Conservation (phyloP, 2,797 vertebrate species). For the Nothura maculosa region DNA sequence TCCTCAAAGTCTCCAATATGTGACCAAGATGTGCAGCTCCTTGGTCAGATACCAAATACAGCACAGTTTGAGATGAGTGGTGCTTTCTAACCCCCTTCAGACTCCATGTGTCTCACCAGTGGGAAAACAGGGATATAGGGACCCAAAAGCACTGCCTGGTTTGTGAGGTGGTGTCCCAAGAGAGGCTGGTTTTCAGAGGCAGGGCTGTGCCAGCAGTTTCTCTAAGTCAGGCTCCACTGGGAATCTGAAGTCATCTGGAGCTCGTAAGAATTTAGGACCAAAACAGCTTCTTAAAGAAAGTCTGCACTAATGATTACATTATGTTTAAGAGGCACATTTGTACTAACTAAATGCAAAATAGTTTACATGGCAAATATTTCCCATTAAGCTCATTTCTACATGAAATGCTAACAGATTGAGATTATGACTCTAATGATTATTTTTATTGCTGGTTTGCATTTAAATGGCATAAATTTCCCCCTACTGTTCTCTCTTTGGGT, state of each 20-base stretch:
- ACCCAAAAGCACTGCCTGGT: not conserved
- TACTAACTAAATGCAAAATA: slow-evolving; percentile 45
- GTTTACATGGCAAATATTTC: slow-evolving; percentile 55
- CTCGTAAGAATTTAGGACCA: not conserved
- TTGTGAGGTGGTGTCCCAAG: not conserved
- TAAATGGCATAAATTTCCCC: slow-evolving; percentile 67
- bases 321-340: slow-evolving; percentile 15
- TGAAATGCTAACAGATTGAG: slow-evolving; percentile 71
- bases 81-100: not conserved
- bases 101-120: not conserved
- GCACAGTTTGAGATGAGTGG: not conserved
- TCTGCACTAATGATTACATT: slow-evolving; percentile 15
- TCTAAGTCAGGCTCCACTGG: not conserved
- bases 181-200: not conserved
- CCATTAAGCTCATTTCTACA: slow-evolving; percentile 61
- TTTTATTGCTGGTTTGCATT: slow-evolving; percentile 75
- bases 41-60: not conserved
- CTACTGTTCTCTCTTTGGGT: slow-evolving; percentile 62
- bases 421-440: slow-evolving; percentile 64
- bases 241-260: not conserved
- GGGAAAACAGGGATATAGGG: not conserved
- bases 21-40: not conserved
- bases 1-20: not conserved
- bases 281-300: not conserved
- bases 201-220: not conserved